Base-by-base conservation (phyloP, 2,113 vertebrate genomes). In the Heterotis niloticus region DNA sequence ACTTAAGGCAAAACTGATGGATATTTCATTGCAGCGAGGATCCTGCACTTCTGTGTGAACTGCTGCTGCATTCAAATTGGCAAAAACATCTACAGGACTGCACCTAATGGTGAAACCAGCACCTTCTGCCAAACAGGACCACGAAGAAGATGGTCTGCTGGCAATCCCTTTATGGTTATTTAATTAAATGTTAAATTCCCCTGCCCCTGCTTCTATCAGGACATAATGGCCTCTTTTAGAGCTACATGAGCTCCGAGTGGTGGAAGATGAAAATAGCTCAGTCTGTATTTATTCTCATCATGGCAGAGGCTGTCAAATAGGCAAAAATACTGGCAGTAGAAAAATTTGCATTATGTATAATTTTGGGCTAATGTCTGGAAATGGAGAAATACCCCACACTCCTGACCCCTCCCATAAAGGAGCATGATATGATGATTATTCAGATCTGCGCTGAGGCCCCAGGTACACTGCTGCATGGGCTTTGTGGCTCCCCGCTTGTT, bases 101-200 rank as follows among this genome's bases (percentile, higher is more conserved):
- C 34, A 72, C 51, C 34, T 16, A 72, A 70, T 9, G 64, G 52
- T 66, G 44, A 23, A 51, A 77, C 64, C 64, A 23, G 23, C n/a
- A 59, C 17, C 11, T 2, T 14, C 26, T 62, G 77, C 57, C 57
- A 71, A 71, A 78, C 34, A 64, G 64, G 54, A 7, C 62, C 71
- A 59, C 34, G n/a, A n/a, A 5, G 79, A 26, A 75, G 64, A 78
- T 65, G 44, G 66, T 17, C 66, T 44, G 62, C 20, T 80, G 66
- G 56, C 64, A 75, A 56, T 76, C 59, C 56, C 24, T 82, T 79
- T 62, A 23, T 74, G 78, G 52, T 70, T 52, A 59, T 80, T 82
- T 83, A 83, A 82, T 79, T 85, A 82, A 81, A 64, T 54, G 80
- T 64, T 80, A 81, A 67, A 73, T 75, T 56, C 72, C 72, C 70